Base-by-base conservation (phyloP, 2,888 invertebrate species). In the Baccha elongata region DNA sequence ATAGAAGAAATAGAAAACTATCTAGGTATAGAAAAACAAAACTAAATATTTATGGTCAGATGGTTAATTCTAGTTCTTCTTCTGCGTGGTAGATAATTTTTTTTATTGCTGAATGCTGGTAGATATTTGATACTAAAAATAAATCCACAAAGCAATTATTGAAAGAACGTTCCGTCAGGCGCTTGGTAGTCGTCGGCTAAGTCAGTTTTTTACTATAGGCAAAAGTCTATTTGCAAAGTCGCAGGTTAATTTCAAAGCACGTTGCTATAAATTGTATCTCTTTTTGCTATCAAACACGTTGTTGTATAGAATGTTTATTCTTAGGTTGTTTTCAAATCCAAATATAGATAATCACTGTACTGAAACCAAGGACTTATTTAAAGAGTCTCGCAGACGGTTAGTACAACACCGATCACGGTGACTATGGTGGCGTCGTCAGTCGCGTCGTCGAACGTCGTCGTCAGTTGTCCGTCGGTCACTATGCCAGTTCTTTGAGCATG, bases 361-460 rank as follows among this genome's bases (percentile, higher is more conserved):
- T 21, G 58, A 76, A 40, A 76, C 81, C 81, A 81, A 81, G 81
- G 81, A 76, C 81, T 81, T 81, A 80, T 68, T 73, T 55, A 68
- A 75, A 74, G 52, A 58, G 48, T 58, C 53, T 62, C 13, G 46
- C 60, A 42, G 52, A 58, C 64, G 80, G 58, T 58, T 29, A 40
- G 60, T 37, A 48, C 35, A 23, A 60, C 48, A 42, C 17, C 29
- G 29, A 32, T 32, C 7, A 5, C 21, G 52, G 35, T 26, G 26
- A 55, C 44, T 21, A 44, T 37, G 55, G 5, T 52, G 52, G 21
- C n/a, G 21, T 5, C 29, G 26, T 8, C 3, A 11, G 60, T 29
- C 58, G 4, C 7, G 29, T 21, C 23, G 60, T 40, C n/a, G 44
- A 21, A 8, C 6, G 32, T 32, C 17, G 6, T 7, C 1, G 15